These are phyloP conservation scores for Indri indri DNA, from an alignment of 2,113 vertebrate species.

Conservation along the genomic window DNA sequence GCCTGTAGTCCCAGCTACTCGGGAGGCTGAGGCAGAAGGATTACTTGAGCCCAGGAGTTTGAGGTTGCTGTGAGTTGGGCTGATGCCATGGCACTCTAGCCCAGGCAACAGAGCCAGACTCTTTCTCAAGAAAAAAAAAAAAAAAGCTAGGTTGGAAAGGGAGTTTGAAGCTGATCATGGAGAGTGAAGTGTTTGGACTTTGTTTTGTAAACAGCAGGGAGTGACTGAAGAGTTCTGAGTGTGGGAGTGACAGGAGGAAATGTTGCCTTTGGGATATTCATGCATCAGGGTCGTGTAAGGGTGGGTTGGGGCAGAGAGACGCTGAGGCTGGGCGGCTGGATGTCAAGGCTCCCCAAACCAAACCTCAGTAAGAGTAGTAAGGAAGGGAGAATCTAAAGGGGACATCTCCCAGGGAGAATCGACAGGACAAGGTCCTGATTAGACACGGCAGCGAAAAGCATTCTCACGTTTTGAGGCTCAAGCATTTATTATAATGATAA, in stretches of 20 bases:
- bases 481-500: background rate
- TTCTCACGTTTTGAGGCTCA: background rate
- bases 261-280: background rate
- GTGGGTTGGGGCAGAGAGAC: background rate
- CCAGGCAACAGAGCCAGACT: no score
- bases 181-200: constrained; percentile 29
- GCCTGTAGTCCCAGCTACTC: no score
- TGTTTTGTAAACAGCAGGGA: constrained; percentile 25
- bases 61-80: no score
- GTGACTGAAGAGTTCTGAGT: background rate
- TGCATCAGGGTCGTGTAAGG: background rate
- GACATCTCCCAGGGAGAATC: background rate
- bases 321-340: background rate
- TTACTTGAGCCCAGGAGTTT: no score
- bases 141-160: background rate
- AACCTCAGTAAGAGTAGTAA: background rate
- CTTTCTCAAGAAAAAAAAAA: no score
- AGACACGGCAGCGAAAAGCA: constrained; percentile 13
- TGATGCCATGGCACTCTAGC: no score
- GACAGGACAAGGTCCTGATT: background rate
- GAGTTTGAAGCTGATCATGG: background rate
- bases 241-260: background rate
- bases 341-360: background rate
- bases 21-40: no score
- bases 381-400: background rate